A percentile compares a stretch with the other conserved stretches of the same genome.
Conservation (phyloP, 2,113 vertebrate species). For the Perca flavescens region DNA sequence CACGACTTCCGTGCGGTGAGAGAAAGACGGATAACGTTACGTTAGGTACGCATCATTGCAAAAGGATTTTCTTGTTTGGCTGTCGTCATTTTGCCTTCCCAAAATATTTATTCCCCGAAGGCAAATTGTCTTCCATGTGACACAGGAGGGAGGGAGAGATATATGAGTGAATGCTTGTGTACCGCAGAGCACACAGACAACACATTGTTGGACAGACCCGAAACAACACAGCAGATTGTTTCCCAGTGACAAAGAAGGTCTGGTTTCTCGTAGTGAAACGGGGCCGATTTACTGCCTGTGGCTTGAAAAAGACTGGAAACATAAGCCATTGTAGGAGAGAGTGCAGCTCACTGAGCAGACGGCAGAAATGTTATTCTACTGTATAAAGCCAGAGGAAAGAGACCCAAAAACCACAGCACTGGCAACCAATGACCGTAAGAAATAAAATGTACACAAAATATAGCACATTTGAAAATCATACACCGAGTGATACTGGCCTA, state of each 20-base stretch:
- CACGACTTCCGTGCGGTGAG: background rate
- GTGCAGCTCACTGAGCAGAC: constrained; percentile 63
- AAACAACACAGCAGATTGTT: constrained; percentile 81
- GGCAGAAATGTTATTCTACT: constrained; percentile 60
- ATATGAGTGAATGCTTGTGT: constrained; percentile 10
- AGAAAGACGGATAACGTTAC: constrained; percentile 44
- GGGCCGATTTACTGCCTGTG: constrained; percentile 76
- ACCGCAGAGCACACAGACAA: constrained; percentile 64
- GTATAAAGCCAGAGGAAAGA: constrained; percentile 40
- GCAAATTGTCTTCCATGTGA: constrained; percentile 70
- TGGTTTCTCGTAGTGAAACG: constrained; percentile 78
- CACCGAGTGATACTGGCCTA: constrained; percentile 4
- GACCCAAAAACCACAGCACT: constrained; percentile 15
- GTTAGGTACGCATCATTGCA: constrained; percentile 28
- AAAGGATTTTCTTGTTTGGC: constrained; percentile 62
- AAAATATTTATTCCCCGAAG: constrained; percentile 77
- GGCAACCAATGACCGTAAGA: constrained; percentile 25
- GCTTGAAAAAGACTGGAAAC: constrained; percentile 79
- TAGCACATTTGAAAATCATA: constrained; percentile 41
- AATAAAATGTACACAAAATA: constrained; percentile 51
- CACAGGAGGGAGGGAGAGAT: too few relatives aligned
- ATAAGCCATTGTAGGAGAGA: constrained; percentile 65
- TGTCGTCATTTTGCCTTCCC: constrained; percentile 67
- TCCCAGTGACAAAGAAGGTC: constrained; percentile 81
- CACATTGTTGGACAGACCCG: constrained; percentile 71